Conservation (phyloP, 2,888 invertebrate species). For the Sphaeridia pumilis region DNA sequence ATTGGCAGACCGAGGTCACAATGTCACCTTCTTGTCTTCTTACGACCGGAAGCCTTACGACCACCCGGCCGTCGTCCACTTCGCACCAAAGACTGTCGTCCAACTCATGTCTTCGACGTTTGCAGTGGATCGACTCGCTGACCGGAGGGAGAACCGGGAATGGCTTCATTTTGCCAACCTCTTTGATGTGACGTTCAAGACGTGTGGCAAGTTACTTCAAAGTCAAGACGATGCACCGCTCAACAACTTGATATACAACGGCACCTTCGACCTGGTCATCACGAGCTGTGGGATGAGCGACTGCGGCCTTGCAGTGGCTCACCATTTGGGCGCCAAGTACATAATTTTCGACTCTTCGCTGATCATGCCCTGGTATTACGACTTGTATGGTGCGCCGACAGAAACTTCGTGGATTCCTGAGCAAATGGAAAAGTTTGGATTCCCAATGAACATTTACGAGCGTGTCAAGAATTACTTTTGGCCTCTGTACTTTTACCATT, state of each 20-base stretch:
- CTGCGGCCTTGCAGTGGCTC: conserved; percentile 25
- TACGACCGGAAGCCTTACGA: conserved; percentile 22
- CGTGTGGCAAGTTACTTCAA: conserved; percentile 13
- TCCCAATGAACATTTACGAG: conserved; percentile 17
- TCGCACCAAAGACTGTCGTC: conserved; percentile 16
- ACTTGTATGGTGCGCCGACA: conserved; percentile 20
- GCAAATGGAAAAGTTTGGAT: conserved; percentile 4
- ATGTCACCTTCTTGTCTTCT: conserved; percentile 27
- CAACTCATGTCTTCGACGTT: conserved; percentile 18
- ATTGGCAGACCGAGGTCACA: conserved; percentile 26
- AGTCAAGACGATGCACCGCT: conserved; percentile 17
- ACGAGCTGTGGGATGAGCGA: conserved; percentile 28
- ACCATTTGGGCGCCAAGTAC: conserved; percentile 23
- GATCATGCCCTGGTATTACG: conserved; percentile 25
- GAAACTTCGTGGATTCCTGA: conserved; percentile 27
- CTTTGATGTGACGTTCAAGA: conserved; percentile 14
- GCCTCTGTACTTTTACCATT: conserved; percentile 13
- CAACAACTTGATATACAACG: conserved; percentile 17
- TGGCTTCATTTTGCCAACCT: conserved; percentile 17
- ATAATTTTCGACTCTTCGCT: conserved; percentile 18
- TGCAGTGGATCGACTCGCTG: conserved; percentile 24
- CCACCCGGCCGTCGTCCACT: conserved; percentile 17
- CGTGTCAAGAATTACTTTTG: conserved; percentile 15
- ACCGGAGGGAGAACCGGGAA: conserved; percentile 15
- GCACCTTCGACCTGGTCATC: conserved; percentile 25